A percentile compares a stretch with the other conserved stretches of the same genome.
phyloP scores from a whole-genome alignment of 2,797 vertebrate species.

The Euphonia xanthogaster region DNA sequence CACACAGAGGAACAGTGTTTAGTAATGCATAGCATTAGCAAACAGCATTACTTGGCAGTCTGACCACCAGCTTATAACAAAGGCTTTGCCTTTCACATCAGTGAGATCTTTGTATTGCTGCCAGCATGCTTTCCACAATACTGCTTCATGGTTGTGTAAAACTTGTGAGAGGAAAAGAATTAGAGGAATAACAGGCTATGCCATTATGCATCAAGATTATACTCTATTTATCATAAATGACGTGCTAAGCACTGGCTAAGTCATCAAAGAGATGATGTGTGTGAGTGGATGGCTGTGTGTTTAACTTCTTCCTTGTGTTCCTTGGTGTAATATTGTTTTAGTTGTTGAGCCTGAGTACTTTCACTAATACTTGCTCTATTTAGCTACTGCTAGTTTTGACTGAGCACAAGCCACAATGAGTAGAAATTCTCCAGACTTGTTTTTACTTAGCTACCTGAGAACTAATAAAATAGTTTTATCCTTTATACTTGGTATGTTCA shows the following conservation, averaged over 20 bases:
- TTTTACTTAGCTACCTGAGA: background rate
- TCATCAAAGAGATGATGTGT: background rate
- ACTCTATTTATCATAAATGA: background rate
- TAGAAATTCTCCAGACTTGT: background rate
- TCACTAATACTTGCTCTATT: background rate
- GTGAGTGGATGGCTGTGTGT: background rate
- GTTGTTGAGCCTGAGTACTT: background rate
- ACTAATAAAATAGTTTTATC: background rate
- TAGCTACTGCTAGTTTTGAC: background rate
- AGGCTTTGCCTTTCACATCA: constrained; percentile 60
- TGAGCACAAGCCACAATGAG: background rate
- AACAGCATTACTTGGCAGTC: constrained; percentile 41
- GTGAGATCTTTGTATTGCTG: constrained; percentile 54
- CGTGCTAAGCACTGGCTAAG: background rate
- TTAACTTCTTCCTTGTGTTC: constrained; percentile 10
- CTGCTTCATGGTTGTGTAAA: constrained; percentile 47
- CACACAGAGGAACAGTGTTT: background rate
- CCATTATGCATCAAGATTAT: constrained; percentile 28
- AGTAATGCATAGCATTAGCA: background rate
- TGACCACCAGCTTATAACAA: constrained; percentile 35
- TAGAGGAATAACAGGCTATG: constrained; percentile 6
- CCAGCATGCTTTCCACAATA: constrained; percentile 41
- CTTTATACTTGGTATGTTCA: background rate
- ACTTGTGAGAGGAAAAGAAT: constrained; percentile 35
- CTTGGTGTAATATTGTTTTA: constrained; percentile 12